Percentiles rank a stretch among this genome's conserved stretches.
phyloP scores from a whole-genome alignment of 2,113 vertebrate genomes.

The Alectura lathami region DNA sequence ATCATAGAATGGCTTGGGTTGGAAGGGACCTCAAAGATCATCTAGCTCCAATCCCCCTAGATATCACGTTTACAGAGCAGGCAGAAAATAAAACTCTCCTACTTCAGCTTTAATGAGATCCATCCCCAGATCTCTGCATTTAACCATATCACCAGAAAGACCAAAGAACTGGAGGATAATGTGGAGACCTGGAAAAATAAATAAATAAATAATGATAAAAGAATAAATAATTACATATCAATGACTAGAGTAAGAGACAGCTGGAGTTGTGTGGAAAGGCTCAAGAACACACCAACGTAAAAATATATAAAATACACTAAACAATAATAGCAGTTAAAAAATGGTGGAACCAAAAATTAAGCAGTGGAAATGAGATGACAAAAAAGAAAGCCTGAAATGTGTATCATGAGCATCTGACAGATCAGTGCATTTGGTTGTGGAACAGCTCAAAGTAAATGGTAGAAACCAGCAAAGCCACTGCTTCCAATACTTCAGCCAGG shows the following conservation, averaged over 20 bases:
- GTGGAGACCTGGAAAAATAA: neutral
- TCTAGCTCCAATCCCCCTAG: no score
- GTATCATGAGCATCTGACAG: neutral
- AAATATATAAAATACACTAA: neutral
- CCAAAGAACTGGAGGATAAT: neutral
- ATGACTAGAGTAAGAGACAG: neutral
- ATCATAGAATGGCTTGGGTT: no score
- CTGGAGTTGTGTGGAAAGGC: neutral
- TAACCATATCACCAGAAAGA: neutral
- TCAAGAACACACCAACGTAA: neutral
- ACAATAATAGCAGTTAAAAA: neutral
- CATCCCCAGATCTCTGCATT: neutral
- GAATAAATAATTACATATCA: neutral
- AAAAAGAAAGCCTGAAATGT: neutral
- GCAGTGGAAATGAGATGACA: neutral
- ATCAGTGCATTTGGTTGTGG: neutral
- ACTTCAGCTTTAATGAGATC: neutral
- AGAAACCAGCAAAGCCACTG: neutral
- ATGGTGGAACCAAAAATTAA: no score
- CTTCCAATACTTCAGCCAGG: neutral
- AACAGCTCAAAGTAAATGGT: neutral
- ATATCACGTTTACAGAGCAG: neutral
- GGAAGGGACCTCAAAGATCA: no score
- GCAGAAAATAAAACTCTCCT: neutral
- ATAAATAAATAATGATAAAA: neutral